Conservation (phyloP, 2,113 vertebrate genomes). For the Athene cunicularia region DNA sequence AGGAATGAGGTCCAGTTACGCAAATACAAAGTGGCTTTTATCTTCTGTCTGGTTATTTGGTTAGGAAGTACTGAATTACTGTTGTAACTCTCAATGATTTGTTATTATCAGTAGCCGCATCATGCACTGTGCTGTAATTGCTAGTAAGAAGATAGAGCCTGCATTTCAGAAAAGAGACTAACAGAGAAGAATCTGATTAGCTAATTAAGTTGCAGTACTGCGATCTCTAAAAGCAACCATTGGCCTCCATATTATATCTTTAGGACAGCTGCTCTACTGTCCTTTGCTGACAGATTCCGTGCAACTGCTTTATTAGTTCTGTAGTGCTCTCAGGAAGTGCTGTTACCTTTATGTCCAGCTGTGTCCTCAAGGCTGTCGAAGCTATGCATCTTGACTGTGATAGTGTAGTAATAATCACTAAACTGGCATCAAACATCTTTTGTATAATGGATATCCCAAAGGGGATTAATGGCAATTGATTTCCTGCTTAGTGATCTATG, state of each 20-base stretch:
- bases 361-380: not conserved
- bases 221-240: not conserved
- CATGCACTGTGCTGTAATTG: not conserved
- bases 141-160: not conserved
- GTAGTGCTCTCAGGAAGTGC: not conserved
- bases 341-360: not conserved
- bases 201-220: not conserved
- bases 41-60: not conserved
- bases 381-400: accelerated
- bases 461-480: not conserved
- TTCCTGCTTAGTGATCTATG: not conserved
- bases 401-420: not conserved
- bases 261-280: not conserved
- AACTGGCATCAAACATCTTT: not conserved
- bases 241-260: not conserved
- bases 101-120: not conserved
- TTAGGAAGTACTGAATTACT: not conserved
- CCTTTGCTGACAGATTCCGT: not conserved
- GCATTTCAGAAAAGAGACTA: not conserved
- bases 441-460: not conserved
- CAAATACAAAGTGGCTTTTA: not conserved
- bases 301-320: not conserved
- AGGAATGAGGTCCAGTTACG: conserved; percentile 1
- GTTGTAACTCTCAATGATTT: not conserved
- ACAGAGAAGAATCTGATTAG: not conserved